These are phyloP conservation scores for Pseudomyrmex concolor DNA, from an alignment of 1,140 invertebrate species.

Conservation along the genomic window DNA sequence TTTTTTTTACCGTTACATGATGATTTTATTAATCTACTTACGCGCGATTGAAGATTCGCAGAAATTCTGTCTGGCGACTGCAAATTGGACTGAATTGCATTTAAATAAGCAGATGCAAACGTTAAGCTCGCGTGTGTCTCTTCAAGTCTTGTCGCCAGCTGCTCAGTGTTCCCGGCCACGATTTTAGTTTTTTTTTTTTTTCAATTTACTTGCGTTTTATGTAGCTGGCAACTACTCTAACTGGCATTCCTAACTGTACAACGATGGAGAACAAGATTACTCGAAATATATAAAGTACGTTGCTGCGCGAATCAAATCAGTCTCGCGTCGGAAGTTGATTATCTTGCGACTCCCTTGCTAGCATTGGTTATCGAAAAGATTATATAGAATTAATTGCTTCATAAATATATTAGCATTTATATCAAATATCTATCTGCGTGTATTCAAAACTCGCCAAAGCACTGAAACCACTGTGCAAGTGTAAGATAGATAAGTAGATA, in stretches of 20 bases:
- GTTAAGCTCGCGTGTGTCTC: background rate
- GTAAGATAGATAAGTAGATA: background rate
- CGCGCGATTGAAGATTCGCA: background rate
- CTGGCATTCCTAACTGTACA: conserved; percentile 77
- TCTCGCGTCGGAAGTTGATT: conserved; percentile 49
- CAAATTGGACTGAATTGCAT: background rate
- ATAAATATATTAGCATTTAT: background rate
- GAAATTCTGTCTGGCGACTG: background rate
- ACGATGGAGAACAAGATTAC: conserved; percentile 63
- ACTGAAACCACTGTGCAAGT: background rate
- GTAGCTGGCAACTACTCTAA: conserved; percentile 53
- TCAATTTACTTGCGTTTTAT: conserved; percentile 41
- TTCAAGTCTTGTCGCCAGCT: conserved; percentile 4
- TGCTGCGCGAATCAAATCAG: conserved; percentile 62
- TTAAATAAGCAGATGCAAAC: conserved; percentile 9
- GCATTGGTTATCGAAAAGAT: background rate
- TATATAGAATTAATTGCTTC: background rate
- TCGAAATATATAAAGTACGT: conserved; percentile 73
- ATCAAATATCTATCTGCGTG: no score
- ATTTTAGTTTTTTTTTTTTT: background rate
- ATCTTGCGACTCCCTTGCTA: background rate
- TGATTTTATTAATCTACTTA: no score
- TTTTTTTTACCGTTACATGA: no score
- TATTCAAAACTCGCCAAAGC: background rate
- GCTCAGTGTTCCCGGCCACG: background rate